Evolutionary conservation across 64 coral and sea anemone genomes (phyloP), one percentile per base, ranked within the genome.

Genomic region (Porites australiensis): DNA sequence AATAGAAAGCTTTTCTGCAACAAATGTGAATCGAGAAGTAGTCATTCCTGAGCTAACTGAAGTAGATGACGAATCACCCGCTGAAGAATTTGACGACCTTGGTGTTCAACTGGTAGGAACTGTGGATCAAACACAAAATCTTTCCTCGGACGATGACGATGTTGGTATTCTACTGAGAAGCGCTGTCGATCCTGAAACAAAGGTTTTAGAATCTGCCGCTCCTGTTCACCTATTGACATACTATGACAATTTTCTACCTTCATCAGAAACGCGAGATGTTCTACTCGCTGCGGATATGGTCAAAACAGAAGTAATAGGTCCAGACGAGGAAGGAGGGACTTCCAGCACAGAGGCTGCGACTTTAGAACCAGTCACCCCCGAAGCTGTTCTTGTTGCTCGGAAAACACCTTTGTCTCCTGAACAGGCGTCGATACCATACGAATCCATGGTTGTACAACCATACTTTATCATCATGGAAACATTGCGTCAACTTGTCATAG

Each of bases 391-490:
- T 52, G 50, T 68, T 9, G 46, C 6, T n/a, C 62, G 50, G 4
- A 46, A 48, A 14, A 44, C 50, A 44, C 55, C 47, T 14, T 72
- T 55, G 61, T 52, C 88, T 53, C 65, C 92, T 13, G 65, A 49
- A 14, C 46, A 82, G 45, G 13, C 46, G 21, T 72, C 67, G 12
- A 62, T 79, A n/a, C 58, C 86, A 37, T 72, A 67, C 13, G 44
- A 50, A 9, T 22, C 20, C 50, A 57, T 72, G 51, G 76, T 82
- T 54, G 72, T 74, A 13, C 91, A 92, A 10, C 70, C 79, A 55
- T 96, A 85, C 85, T 60, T 96, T 5, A 49, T 81, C 20, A 86
- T 96, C 21, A 93, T 96, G 13, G 89, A 96, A 89, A 86, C 78
- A 64, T 72, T 96, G 14, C 91, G 94, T 67, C 82, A 90, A 50